A percentile compares a stretch with the other conserved stretches of the same genome.
phyloP scores from a whole-genome alignment of 2,113 vertebrate genomes.

The Pelmatolapia mariae region DNA sequence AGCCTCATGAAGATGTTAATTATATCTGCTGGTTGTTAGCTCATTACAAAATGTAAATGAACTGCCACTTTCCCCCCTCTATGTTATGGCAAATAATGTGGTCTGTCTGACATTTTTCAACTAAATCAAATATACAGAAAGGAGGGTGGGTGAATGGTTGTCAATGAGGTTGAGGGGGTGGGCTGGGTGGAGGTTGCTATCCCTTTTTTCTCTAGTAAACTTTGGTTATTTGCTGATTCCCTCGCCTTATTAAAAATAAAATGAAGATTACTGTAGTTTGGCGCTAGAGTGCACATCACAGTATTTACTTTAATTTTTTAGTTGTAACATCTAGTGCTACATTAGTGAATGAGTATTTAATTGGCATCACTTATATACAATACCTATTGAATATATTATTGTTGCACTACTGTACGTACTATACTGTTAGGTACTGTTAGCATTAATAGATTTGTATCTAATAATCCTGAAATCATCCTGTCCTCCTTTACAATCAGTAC shows the following conservation, averaged over 20 bases:
- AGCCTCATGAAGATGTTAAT: not conserved
- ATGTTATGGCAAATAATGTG: not conserved
- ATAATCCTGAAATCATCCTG: not conserved
- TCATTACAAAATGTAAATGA: slow-evolving; percentile 18
- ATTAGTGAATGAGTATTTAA: not conserved
- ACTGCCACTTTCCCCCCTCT: not conserved
- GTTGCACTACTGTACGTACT: not conserved
- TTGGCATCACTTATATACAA: not conserved
- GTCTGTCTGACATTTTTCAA: not conserved
- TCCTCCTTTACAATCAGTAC: not conserved
- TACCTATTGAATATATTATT: not conserved
- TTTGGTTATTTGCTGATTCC: not conserved
- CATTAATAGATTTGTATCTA: not conserved
- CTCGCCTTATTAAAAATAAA: not conserved
- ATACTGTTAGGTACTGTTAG: not conserved
- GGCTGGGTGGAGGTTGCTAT: not conserved
- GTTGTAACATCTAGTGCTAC: not conserved
- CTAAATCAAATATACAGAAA: not conserved
- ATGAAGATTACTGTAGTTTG: not conserved
- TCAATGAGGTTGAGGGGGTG: not conserved
- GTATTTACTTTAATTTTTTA: not conserved
- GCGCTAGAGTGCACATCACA: not conserved
- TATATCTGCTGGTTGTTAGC: not conserved
- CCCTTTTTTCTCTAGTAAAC: not conserved
- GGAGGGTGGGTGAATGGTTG: not conserved